Percentiles rank a stretch among this genome's conserved stretches.
Evolutionary conservation across 2,888 invertebrate species (phyloP).

Genomic region (Tenthredo mesomela): DNA sequence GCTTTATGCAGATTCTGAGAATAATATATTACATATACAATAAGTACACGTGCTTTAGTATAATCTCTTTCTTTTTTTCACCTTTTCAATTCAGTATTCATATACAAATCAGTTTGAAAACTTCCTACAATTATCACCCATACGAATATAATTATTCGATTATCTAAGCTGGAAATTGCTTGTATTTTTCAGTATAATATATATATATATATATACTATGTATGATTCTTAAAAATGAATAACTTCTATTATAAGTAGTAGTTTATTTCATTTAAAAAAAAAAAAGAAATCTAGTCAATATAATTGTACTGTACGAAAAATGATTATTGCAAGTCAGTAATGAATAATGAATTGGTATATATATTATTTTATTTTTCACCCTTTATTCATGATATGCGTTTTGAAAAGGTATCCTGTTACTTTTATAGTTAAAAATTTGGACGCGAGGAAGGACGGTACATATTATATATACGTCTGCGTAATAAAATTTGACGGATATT

Average conservation of each 20-base stretch:
- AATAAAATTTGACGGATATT: not conserved
- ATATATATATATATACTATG: too few relatives aligned
- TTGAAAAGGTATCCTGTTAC: conserved; percentile 28
- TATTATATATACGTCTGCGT: conserved; percentile 18
- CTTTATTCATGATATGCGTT: conserved; percentile 25
- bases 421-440: not conserved
- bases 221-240: not conserved
- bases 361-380: not conserved
- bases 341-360: not conserved
- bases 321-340: not conserved
- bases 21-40: not conserved
- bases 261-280: not conserved
- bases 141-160: not conserved
- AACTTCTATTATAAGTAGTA: not conserved
- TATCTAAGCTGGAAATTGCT: not conserved
- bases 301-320: not conserved
- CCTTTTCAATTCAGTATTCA: not conserved
- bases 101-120: not conserved
- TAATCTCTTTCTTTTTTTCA: not conserved
- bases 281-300: not conserved
- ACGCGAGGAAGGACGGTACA: conserved; percentile 47
- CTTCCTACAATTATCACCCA: not conserved
- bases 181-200: too few relatives aligned
- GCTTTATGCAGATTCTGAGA: not conserved
- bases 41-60: not conserved